These are phyloP conservation scores for Rhabdornis inornatus DNA, from an alignment of 2,113 vertebrate genomes.

Conservation along the genomic window DNA sequence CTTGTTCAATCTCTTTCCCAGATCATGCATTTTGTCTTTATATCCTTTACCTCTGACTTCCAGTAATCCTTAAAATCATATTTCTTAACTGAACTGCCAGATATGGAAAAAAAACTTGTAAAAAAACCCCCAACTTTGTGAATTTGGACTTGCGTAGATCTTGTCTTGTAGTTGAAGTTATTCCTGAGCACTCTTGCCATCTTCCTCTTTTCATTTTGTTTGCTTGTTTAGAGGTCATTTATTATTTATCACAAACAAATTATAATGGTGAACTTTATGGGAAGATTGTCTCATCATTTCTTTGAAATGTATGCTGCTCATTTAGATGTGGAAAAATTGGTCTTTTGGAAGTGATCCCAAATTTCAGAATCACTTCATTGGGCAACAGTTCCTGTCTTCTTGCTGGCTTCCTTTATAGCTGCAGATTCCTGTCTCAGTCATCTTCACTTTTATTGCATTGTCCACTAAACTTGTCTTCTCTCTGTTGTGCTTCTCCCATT, in stretches of 20 bases:
- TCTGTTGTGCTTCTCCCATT: not conserved
- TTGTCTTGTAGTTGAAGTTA: not conserved
- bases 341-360: conserved; percentile 11
- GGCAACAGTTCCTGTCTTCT: not conserved
- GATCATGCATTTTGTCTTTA: not conserved
- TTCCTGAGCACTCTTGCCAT: not conserved
- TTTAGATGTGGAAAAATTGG: not conserved
- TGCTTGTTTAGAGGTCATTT: not conserved
- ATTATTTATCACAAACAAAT: conserved; percentile 8
- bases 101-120: not conserved
- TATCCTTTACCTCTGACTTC: not conserved
- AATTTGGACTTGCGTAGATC: not conserved
- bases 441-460: not conserved
- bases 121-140: not conserved
- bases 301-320: not conserved
- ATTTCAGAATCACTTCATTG: not conserved
- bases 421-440: not conserved
- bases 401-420: not conserved
- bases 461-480: not conserved
- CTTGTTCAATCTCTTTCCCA: not conserved
- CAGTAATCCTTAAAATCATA: not conserved
- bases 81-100: not conserved
- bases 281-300: not conserved
- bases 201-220: not conserved
- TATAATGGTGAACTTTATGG: not conserved